Evolutionary conservation across 2,888 invertebrate genomes (phyloP).

Genomic region (Drosophila meridionalis): DNA sequence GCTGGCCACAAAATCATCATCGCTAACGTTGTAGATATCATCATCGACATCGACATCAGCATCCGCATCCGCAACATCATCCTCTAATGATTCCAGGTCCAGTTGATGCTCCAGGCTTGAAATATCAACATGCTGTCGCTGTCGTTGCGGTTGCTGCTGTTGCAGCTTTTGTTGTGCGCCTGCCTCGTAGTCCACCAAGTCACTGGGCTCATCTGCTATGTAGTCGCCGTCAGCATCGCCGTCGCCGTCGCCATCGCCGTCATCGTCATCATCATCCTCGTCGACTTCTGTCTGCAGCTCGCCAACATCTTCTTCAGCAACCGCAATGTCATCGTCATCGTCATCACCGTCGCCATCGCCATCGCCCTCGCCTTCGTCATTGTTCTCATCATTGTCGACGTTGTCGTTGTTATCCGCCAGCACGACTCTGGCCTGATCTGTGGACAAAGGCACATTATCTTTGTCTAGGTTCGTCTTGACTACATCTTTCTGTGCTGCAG

Average conservation of each 20-base stretch:
- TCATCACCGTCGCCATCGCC: conserved; percentile 44
- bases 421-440: conserved; percentile 46
- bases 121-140: conserved; percentile 65
- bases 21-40: conserved; percentile 74
- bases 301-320: conserved; percentile 65
- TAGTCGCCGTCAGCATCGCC: conserved; percentile 53
- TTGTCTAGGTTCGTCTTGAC: conserved; percentile 44
- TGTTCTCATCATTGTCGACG: conserved; percentile 36
- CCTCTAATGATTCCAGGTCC: conserved; percentile 71
- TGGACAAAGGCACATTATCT: conserved; percentile 46
- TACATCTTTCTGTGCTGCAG: conserved; percentile 36
- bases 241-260: conserved; percentile 15
- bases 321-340: conserved; percentile 53
- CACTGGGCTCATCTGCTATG: conserved; percentile 66
- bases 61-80: conserved; percentile 54
- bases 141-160: conserved; percentile 28
- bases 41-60: conserved; percentile 51
- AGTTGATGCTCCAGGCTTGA: conserved; percentile 70
- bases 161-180: conserved; percentile 41
- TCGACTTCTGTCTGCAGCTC: conserved; percentile 45
- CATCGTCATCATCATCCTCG: conserved; percentile 38
- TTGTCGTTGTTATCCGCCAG: conserved; percentile 30
- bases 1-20: conserved; percentile 76
- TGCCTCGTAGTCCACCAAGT: conserved; percentile 59
- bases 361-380: conserved; percentile 41